Evolutionary conservation across 2,888 invertebrate genomes (phyloP), one percentile per base, ranked within the genome.

Genomic region (Heteropelma amictum): DNA sequence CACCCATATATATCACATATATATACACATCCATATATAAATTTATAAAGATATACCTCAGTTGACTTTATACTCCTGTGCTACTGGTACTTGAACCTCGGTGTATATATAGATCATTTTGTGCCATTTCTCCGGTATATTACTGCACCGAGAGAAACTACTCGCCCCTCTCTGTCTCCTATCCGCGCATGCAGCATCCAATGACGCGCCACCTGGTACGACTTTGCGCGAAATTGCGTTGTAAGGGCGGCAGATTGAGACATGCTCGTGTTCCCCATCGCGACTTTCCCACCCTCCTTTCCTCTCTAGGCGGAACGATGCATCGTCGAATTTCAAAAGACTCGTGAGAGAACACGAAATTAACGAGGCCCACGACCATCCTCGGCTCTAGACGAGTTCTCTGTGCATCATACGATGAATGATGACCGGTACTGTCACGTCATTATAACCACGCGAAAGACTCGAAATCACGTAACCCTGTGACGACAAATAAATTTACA

Each of bases 211-310:
- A 75, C 75, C 75, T 75, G 75, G 71, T 75, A 75, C 75, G 71
- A 75, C 71, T 51, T 58, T 63, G 71, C 71, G 61, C 71, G 71
- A 75, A 75, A 75, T 75, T 75, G 75, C 75, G 75, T 71, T 75
- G 71, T 71, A 71, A 75, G 75, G 71, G 70, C 75, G 75, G 70
- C 71, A 75, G 70, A 75, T 75, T 75, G 75, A 75, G 75, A 75
- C 71, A 75, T 75, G 71, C 71, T 75, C 67, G 45, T 70, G 61
- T 54, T 61, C 42, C 42, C 28, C 33, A n/a, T n/a, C 74, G n/a
- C 47, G 17, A 35, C 14, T 51, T n/a, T 65, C 53, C 21, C 56
- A 7, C 49, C 26, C 64, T 26, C 45, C 23, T 42, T 12, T 6
- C 12, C 23, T 8, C 14, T 3, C 14, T n/a, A 38, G 28, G 38